Conservation (phyloP, 2,888 invertebrate genomes). For the Cheilosia soror region DNA sequence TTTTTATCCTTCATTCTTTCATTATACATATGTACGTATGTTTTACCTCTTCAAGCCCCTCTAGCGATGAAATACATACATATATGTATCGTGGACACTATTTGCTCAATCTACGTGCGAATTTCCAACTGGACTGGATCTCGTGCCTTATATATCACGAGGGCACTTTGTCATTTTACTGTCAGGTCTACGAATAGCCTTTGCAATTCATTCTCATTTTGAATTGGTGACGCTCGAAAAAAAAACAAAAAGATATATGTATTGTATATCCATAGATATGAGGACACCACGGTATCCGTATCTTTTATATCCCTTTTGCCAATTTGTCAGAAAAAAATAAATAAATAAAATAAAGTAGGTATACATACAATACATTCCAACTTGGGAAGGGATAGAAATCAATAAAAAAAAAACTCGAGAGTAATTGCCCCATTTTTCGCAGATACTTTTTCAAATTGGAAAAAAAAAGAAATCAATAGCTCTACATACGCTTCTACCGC, state of each 20-base stretch:
- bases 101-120: slow-evolving; percentile 37
- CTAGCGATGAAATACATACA: slow-evolving; percentile 1
- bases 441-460: slow-evolving; percentile 53
- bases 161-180: slow-evolving; percentile 64
- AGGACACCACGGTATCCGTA: slow-evolving; percentile 32
- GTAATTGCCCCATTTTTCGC: slow-evolving; percentile 69
- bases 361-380: not conserved
- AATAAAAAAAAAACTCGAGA: slow-evolving; percentile 51
- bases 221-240: slow-evolving; percentile 60
- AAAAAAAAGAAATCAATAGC: slow-evolving; percentile 18
- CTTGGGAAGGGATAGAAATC: slow-evolving; percentile 42
- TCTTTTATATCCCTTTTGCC: slow-evolving; percentile 55
- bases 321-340: slow-evolving; percentile 56
- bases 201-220: slow-evolving; percentile 61
- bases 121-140: slow-evolving; percentile 39
- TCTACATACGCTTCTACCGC: slow-evolving; percentile 6
- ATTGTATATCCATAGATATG: slow-evolving; percentile 7
- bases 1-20: slow-evolving; percentile 51
- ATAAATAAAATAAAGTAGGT: slow-evolving; percentile 21
- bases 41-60: slow-evolving; percentile 51
- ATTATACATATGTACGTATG: slow-evolving; percentile 6
- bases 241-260: slow-evolving; percentile 30
- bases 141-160: slow-evolving; percentile 38
- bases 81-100: slow-evolving; percentile 30
- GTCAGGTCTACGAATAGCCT: slow-evolving; percentile 34